Percentiles rank a stretch among this genome's conserved stretches.
Conservation (phyloP, 2,113 vertebrate genomes). For the Montifringilla adamsi region DNA sequence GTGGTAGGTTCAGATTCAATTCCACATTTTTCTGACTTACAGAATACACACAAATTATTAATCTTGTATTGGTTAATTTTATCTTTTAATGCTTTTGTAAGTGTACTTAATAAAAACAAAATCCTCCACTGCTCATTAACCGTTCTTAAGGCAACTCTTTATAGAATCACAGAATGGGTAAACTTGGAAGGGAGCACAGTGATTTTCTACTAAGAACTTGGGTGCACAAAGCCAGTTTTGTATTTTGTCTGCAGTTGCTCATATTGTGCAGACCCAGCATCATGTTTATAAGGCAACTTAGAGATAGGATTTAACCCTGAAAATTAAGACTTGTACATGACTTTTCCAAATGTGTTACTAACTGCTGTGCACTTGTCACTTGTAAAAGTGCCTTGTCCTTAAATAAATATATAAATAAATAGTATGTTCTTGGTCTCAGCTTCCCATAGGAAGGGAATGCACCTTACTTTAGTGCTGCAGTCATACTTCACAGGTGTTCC, state of each 20-base stretch:
- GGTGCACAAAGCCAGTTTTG: background rate
- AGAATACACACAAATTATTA: background rate
- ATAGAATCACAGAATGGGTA: background rate
- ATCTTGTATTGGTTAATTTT: background rate
- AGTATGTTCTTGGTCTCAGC: background rate
- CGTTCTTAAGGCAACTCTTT: background rate
- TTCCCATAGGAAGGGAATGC: background rate
- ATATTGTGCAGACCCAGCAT: background rate
- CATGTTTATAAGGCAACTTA: background rate
- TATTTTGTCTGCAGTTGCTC: background rate
- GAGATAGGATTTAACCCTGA: background rate
- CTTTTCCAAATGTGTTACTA: background rate
- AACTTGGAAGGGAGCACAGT: background rate
- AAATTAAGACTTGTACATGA: background rate
- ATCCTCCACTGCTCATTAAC: background rate
- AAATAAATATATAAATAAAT: background rate
- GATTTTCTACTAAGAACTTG: background rate
- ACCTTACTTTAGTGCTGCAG: background rate
- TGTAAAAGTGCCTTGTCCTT: background rate
- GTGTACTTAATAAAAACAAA: background rate
- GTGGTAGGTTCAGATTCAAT: background rate
- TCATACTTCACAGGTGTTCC: background rate
- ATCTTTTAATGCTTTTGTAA: background rate
- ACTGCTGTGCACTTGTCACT: background rate
- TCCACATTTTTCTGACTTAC: background rate